Percentiles rank a stretch among this genome's conserved stretches.
These are phyloP conservation scores for Dendronephthya gigantea DNA, from an alignment of 64 coral and sea anemone species.

Conservation along the genomic window DNA sequence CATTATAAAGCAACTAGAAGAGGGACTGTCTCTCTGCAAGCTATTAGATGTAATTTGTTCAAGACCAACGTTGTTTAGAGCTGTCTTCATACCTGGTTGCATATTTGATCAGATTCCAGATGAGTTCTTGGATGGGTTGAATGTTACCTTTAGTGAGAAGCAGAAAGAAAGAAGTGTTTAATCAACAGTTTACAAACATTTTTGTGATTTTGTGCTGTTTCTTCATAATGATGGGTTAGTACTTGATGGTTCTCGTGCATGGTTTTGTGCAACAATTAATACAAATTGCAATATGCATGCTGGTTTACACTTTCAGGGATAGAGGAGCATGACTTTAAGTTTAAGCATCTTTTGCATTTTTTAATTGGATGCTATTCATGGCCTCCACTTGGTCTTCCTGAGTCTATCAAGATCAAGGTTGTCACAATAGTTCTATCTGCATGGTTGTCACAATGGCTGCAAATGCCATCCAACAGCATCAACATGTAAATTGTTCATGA, in stretches of 20 bases:
- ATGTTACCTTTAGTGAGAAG: neutral
- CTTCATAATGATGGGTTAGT: neutral
- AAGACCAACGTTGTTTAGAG: neutral
- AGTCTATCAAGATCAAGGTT: neutral
- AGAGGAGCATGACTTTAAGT: neutral
- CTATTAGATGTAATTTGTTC: neutral
- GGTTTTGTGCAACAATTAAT: neutral
- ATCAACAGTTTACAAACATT: neutral
- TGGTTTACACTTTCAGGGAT: neutral
- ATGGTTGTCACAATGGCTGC: neutral
- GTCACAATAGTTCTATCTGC: too few species aligned
- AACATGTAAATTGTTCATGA: neutral
- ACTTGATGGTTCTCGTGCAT: neutral
- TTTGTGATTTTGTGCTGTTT: neutral
- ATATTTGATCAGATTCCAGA: neutral
- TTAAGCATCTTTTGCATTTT: neutral
- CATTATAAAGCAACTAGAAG: neutral
- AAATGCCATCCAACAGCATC: neutral
- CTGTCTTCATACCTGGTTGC: neutral
- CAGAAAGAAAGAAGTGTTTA: neutral
- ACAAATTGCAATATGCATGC: neutral
- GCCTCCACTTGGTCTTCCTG: neutral
- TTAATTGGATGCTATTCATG: neutral
- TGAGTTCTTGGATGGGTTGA: slow-evolving; percentile 1
- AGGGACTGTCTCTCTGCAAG: neutral